A percentile compares a stretch with the other conserved stretches of the same genome.
Evolutionary conservation across 2,113 vertebrate species (phyloP).

Genomic region (Tragelaphus buxtoni): DNA sequence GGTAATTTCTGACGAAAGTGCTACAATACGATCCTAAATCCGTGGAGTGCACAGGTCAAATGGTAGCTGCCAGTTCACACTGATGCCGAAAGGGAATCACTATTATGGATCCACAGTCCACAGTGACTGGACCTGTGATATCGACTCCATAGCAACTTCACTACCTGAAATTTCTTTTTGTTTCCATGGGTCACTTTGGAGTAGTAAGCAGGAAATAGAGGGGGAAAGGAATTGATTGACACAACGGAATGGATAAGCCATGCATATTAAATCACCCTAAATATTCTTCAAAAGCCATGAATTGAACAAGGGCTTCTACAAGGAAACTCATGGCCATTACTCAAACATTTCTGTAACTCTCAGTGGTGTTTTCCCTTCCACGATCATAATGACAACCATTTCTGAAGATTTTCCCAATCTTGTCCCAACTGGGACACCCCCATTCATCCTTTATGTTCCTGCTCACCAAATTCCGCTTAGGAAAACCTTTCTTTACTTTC

Average conservation of each 20-base stretch:
- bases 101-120: not conserved
- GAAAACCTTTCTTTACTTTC: not conserved
- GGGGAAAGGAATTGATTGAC: not conserved
- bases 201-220: not conserved
- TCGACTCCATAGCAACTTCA: not conserved
- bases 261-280: not conserved
- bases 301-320: not conserved
- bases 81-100: not conserved
- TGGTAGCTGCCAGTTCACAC: not conserved
- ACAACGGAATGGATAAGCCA: not conserved
- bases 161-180: not conserved
- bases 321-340: not conserved
- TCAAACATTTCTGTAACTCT: not conserved
- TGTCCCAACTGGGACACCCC: not conserved
- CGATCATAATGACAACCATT: not conserved
- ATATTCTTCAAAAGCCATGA: not conserved
- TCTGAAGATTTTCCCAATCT: not conserved
- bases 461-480: not conserved
- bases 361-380: not conserved
- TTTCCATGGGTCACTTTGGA: not conserved
- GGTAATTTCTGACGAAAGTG: not conserved
- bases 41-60: not conserved
- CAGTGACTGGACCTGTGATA: not conserved
- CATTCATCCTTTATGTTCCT: not conserved
- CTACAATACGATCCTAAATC: not conserved